Evolutionary conservation across 2,797 vertebrate species (phyloP).

Genomic region (Squalus acanthias): DNA sequence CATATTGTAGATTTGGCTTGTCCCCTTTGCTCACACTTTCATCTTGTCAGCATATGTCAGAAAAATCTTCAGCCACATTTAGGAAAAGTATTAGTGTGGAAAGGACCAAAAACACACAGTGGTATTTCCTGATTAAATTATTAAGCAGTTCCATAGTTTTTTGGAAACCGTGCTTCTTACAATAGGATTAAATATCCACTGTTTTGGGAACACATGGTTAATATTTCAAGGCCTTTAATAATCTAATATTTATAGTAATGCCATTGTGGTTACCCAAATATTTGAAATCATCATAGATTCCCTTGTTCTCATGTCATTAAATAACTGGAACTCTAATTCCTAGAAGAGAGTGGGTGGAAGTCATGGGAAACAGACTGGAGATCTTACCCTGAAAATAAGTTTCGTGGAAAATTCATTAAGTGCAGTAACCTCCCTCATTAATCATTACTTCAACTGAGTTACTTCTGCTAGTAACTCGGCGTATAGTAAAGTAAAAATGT

Average conservation of each 20-base stretch:
- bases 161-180: neutral
- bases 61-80: neutral
- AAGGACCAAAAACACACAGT: neutral
- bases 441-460: slow-evolving; percentile 21
- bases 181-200: neutral
- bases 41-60: neutral
- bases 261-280: slow-evolving; percentile 25
- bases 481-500: neutral
- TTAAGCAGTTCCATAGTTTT: neutral
- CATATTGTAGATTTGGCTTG: neutral
- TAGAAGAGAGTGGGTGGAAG: slow-evolving; percentile 29
- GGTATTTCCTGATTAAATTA: neutral
- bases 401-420: slow-evolving; percentile 32
- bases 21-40: neutral
- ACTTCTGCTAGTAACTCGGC: neutral
- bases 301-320: slow-evolving; percentile 14
- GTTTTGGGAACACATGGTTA: neutral
- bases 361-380: slow-evolving; percentile 27
- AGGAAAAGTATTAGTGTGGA: neutral
- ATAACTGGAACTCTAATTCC: neutral
- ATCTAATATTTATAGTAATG: slow-evolving; percentile 23
- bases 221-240: slow-evolving; percentile 16
- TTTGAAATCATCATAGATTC: slow-evolving; percentile 1
- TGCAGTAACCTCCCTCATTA: slow-evolving; percentile 20
- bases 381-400: slow-evolving; percentile 6